Conservation (phyloP, 2,797 vertebrate genomes). For the Periophthalmus magnuspinnatus region DNA sequence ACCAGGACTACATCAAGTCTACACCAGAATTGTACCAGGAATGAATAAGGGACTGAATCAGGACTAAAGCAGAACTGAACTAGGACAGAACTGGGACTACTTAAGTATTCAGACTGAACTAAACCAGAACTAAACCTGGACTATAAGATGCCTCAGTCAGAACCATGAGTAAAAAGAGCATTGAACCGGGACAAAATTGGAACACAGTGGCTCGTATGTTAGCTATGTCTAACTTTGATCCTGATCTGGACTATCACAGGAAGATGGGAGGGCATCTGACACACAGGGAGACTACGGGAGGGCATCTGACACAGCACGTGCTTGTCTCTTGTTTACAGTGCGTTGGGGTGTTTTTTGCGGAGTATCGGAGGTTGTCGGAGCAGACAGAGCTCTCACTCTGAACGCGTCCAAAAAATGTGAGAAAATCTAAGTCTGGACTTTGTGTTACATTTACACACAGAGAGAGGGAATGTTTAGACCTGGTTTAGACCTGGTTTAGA, state of each 20-base stretch:
- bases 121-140: not conserved
- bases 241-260: no score
- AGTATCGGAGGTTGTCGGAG: not conserved
- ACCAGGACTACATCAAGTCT: not conserved
- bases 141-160: no score
- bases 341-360: not conserved
- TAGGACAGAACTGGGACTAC: not conserved
- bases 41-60: no score
- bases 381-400: not conserved
- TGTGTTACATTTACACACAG: not conserved
- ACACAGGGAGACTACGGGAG: not conserved
- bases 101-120: no score
- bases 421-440: not conserved
- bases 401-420: not conserved
- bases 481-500: not conserved
- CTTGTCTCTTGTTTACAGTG: not conserved
- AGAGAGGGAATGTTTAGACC: not conserved
- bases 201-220: no score
- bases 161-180: no score
- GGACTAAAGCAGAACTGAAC: not conserved
- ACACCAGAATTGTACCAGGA: not conserved
- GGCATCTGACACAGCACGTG: not conserved
- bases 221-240: no score
- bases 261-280: conserved; percentile 1
- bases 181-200: no score